Percentiles rank a stretch among this genome's conserved stretches.
Evolutionary conservation across 37 sponge, comb jelly and placozoan genomes (phyloP).

Genomic region (Trichoplax adhaerens): DNA sequence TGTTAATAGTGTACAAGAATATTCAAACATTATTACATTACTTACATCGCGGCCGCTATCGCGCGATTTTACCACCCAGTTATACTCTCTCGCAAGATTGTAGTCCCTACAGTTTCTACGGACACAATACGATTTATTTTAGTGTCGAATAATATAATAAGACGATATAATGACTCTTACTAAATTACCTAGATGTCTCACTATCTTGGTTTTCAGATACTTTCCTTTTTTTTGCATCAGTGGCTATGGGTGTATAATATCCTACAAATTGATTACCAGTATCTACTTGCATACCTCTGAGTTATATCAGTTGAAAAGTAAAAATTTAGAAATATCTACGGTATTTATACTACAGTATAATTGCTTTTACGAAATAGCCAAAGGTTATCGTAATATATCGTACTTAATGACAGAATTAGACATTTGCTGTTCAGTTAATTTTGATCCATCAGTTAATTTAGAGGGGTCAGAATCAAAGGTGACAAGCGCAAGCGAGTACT

Average conservation of each 20-base stretch:
- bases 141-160: background rate
- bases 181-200: constrained; percentile 7
- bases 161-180: background rate
- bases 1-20: too few relatives aligned
- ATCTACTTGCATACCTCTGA: constrained; percentile 96
- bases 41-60: too few relatives aligned
- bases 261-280: constrained; percentile 96
- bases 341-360: background rate
- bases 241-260: constrained; percentile 73
- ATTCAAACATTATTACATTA: too few relatives aligned
- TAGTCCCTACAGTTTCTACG: constrained; percentile 60
- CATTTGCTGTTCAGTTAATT: background rate
- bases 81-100: constrained; percentile 78
- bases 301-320: background rate
- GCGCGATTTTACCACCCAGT: constrained; percentile 74
- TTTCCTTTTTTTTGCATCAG: constrained; percentile 66
- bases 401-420: background rate
- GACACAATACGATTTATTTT: background rate
- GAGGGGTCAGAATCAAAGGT: constrained; percentile 88
- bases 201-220: constrained; percentile 30
- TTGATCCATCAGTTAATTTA: background rate
- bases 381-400: background rate
- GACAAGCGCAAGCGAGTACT: constrained; percentile 89
- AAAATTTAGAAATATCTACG: background rate
- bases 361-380: constrained; percentile 1